Evolutionary conservation across 2,797 vertebrate species (phyloP), one percentile per base, ranked within the genome.

Genomic region (Clarias platycephalus): DNA sequence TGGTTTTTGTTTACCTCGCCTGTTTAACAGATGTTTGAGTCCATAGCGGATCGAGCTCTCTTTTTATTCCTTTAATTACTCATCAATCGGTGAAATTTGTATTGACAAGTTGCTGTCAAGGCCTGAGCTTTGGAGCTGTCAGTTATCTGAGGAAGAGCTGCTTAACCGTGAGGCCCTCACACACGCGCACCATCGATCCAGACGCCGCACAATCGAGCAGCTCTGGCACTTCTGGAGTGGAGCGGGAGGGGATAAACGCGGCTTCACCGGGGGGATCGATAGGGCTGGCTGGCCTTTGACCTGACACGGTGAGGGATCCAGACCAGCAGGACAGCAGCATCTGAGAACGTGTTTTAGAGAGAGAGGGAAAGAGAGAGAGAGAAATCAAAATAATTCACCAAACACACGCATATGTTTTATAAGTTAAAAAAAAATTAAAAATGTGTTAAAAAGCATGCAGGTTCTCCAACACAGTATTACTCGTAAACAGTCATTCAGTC

Each of bases 61-160:
- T 77, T 86, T 89, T 87, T 90, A 90, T 88, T 86, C 90, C 90
- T 94, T 91, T 94, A 95, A 95, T 94, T 92, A 91, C 92, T 95
- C 93, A 95, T 96, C 94, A 95, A 95, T 95, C 95, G 94, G 93
- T 92, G 92, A 94, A 92, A 94, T 94, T 92, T 94, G 93, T 95
- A 95, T 95, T 95, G 94, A 95, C 94, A 95, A 91, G 93, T 87
- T 82, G 87, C 94, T 95, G 94, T 95, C 94, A 94, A 91, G 89
- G 90, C 88, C 78, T 90, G 91, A 92, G 91, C 94, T 96, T 95
- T 95, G 94, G 94, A 92, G 91, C 92, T 94, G 94, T 95, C 94
- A 95, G 92, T 94, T 94, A 94, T 94, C 93, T 91, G 78, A 80
- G 63, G 86, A 86, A 86, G 89, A 88, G 89, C 90, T 55, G 86